A percentile compares a stretch with the other conserved stretches of the same genome.
Evolutionary conservation across 2,113 vertebrate genomes (phyloP).

Genomic region (Lontra canadensis): DNA sequence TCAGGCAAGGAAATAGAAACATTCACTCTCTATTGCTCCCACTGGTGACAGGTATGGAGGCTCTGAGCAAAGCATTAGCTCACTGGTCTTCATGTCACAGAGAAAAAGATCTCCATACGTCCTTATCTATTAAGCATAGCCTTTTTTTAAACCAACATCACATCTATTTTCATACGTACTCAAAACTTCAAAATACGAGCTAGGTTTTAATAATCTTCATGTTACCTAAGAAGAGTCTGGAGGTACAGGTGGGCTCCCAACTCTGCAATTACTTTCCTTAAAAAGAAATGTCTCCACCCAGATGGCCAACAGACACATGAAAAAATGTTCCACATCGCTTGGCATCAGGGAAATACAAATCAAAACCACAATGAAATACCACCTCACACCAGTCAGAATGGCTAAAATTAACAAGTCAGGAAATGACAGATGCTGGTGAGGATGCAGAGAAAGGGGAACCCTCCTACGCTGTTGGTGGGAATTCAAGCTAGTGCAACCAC

Average conservation of each 20-base stretch:
- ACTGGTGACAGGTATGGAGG: background rate
- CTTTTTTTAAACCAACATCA: background rate
- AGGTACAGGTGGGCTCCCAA: background rate
- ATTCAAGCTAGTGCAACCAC: too few species aligned
- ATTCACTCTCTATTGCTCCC: background rate
- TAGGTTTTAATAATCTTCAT: background rate
- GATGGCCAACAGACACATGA: too few species aligned
- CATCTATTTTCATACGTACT: rapidly evolving
- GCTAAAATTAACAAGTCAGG: too few species aligned
- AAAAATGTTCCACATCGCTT: too few species aligned
- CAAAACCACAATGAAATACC: too few species aligned
- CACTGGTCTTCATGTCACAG: background rate
- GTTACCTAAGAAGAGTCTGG: background rate
- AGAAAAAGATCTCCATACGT: background rate
- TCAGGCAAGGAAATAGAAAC: background rate
- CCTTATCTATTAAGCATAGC: background rate
- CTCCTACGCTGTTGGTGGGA: too few species aligned
- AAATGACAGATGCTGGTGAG: too few species aligned
- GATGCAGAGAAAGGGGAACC: too few species aligned
- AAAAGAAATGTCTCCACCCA: too few species aligned
- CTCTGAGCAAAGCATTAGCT: background rate
- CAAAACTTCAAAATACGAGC: background rate
- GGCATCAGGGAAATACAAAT: too few species aligned
- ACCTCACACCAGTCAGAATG: too few species aligned
- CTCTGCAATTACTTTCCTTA: background rate